Conservation (phyloP, 1,140 invertebrate genomes). For the Danaus plexippus region DNA sequence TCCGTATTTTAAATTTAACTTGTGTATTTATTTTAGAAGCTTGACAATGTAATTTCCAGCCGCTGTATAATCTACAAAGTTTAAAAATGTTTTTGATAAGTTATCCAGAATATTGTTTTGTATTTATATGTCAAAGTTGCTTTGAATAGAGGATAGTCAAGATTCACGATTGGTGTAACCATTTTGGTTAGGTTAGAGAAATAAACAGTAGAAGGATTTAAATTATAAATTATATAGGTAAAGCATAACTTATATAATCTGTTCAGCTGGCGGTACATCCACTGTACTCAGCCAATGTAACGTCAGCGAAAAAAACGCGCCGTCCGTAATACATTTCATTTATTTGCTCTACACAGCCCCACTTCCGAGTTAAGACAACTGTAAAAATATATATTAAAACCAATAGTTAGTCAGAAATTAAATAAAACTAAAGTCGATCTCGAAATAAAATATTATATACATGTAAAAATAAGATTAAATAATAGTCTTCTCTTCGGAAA, state of each 20-base stretch:
- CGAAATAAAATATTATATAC: constrained; percentile 4
- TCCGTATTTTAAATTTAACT: neutral
- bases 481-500: constrained; percentile 1
- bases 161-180: constrained; percentile 45
- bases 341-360: constrained; percentile 22
- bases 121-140: constrained; percentile 37
- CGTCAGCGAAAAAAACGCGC: constrained; percentile 35
- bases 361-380: constrained; percentile 9
- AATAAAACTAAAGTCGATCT: neutral
- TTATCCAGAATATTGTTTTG: constrained; percentile 70
- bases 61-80: constrained; percentile 7
- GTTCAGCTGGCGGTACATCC: constrained; percentile 22
- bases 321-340: constrained; percentile 40
- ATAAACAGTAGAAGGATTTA: constrained; percentile 42
- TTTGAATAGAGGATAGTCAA: constrained; percentile 39
- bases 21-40: constrained; percentile 6
- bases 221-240: constrained; percentile 34
- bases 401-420: neutral
- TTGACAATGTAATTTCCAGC: neutral
- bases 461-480: constrained; percentile 9
- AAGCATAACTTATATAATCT: constrained; percentile 40
- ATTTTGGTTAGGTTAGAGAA: constrained; percentile 47
- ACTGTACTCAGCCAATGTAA: constrained; percentile 12
- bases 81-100: constrained; percentile 51
- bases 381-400: constrained; percentile 5